These are phyloP conservation scores for Cavia aperea DNA, from an alignment of 2,113 vertebrate species.

Conservation along the genomic window DNA sequence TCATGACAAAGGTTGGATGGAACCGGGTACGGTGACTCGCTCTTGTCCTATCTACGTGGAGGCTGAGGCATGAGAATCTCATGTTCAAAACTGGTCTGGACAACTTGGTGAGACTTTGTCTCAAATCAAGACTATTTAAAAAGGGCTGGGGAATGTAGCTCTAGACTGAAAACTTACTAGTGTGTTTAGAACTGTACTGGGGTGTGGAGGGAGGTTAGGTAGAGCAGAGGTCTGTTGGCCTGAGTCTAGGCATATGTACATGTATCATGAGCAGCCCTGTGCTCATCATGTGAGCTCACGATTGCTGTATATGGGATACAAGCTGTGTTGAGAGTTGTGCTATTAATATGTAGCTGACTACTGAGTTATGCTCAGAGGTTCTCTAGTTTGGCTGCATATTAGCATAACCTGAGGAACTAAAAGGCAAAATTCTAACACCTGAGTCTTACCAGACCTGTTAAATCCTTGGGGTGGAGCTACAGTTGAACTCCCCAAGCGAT, in stretches of 20 bases:
- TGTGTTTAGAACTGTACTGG: neutral
- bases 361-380: neutral
- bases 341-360: neutral
- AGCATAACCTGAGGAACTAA: neutral
- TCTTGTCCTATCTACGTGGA: neutral
- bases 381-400: neutral
- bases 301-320: neutral
- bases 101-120: neutral
- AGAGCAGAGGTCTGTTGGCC: neutral
- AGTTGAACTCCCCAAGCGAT: neutral
- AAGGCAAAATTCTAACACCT: neutral
- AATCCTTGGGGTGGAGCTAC: neutral
- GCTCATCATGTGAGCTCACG: neutral
- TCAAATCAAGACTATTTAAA: neutral
- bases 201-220: neutral
- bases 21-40: neutral
- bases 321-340: neutral
- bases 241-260: neutral
- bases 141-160: neutral
- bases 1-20: neutral
- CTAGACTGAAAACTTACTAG: neutral
- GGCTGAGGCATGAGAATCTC: neutral
- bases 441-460: neutral
- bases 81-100: neutral
- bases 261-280: neutral